Base-by-base conservation (phyloP, 2,888 invertebrate genomes). In the Sisyra nigra region DNA sequence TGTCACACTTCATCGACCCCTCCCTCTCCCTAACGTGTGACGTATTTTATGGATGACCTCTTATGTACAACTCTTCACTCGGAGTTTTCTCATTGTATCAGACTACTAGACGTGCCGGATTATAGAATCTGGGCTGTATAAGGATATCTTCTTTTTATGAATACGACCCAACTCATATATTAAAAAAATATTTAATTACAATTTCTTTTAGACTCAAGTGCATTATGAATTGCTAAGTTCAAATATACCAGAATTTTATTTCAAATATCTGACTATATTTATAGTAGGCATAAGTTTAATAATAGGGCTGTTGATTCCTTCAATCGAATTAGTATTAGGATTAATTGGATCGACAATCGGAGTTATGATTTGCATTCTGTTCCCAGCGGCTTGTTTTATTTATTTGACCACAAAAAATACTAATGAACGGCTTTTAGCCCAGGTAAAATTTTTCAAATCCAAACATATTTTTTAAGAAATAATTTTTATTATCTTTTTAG, bases 321-420 rank as follows among this genome's bases (percentile, higher is more conserved):
- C 89, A 57, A 88, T 91, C 45, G 91, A 97, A 66, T 74, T 96
- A 53, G 88, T 97, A 43, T 72, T 98, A 45, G 94, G 94, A 0
- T 65, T 97, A 30, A 81, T 92, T 31, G 97, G 97, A 1, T 89
- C 96, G 2, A 94, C 96, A 0, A 91, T 94, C 52, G 97, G 97
- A 0, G 84, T 91, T 10, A 74, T 89, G 50, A 82, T 97, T 50
- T 94, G 94, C 54, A 76, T 93, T 30, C 80, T 96, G 55, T 85
- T 94, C 55, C 97, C 97, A 0, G 85, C 93, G 0, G 73, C 86
- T 1, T 86, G 91, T 57, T 94, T 91, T 59, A 74, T 92, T 29
- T 76, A 80, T 48, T 75, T 92, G 46, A 83, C 85, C 8, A 77
- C 77, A 37, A 89, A 87, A 60, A 76, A 84, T 49, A 85, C 87